Evolutionary conservation across 2,113 vertebrate genomes (phyloP).

Genomic region (Tiliqua scincoides): DNA sequence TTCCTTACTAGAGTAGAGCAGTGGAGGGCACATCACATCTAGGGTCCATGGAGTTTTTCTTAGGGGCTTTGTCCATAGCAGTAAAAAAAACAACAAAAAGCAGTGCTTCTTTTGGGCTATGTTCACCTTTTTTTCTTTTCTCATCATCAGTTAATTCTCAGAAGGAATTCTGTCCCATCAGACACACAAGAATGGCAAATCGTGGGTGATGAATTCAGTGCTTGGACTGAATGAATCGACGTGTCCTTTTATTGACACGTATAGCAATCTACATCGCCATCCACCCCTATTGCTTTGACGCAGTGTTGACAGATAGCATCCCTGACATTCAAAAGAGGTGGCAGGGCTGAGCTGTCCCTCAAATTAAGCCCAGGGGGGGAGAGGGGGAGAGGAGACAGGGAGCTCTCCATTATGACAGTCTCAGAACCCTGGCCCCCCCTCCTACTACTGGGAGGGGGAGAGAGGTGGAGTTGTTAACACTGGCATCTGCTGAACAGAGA

Average conservation of each 20-base stretch:
- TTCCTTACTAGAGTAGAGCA: neutral
- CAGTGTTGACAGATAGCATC: neutral
- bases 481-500: conserved; percentile 17
- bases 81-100: neutral
- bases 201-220: neutral
- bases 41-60: neutral
- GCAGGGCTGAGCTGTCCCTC: neutral
- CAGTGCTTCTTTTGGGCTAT: neutral
- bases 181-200: neutral
- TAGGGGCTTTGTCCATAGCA: neutral
- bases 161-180: neutral
- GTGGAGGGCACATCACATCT: neutral
- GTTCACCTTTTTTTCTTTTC: too few relatives aligned
- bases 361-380: neutral
- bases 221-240: neutral
- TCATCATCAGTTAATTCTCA: neutral
- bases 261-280: neutral
- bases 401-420: neutral
- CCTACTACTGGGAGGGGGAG: neutral
- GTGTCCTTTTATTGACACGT: neutral
- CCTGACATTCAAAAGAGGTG: conserved; percentile 17
- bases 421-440: neutral
- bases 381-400: neutral
- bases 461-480: neutral
- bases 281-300: neutral